These are phyloP conservation scores for Lanistes nyassanus DNA, from an alignment of 1,140 invertebrate genomes.

Conservation along the genomic window DNA sequence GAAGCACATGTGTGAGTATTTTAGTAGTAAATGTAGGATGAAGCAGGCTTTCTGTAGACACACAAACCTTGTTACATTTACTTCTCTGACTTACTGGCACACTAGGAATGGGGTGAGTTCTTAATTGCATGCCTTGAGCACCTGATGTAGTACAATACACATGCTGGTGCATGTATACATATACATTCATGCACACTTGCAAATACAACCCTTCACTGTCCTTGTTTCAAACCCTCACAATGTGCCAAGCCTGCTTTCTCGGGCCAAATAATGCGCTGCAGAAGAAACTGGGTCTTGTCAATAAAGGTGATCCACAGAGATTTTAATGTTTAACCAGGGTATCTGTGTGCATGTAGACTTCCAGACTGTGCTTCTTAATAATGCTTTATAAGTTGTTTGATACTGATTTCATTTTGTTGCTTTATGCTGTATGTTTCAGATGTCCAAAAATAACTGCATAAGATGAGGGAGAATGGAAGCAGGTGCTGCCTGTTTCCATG, in stretches of 20 bases:
- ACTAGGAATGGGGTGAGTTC: neutral
- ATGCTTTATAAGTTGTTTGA: neutral
- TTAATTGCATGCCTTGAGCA: too few species aligned
- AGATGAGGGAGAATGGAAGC: too few species aligned
- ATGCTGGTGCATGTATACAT: conserved; percentile 12
- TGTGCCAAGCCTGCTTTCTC: neutral
- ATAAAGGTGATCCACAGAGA: neutral
- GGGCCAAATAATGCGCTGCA: too few species aligned
- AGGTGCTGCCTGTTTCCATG: too few species aligned
- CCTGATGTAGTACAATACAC: neutral
- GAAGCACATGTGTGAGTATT: neutral
- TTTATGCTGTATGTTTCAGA: too few species aligned
- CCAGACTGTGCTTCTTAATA: neutral
- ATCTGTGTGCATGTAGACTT: neutral
- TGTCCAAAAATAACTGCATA: too few species aligned
- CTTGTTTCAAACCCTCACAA: neutral
- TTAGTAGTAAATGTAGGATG: neutral
- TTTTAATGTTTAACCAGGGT: neutral
- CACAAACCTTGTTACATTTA: conserved; percentile 3
- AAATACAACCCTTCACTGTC: neutral
- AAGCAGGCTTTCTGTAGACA: neutral
- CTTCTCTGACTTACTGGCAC: conserved; percentile 7
- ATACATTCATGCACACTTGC: conserved; percentile 10
- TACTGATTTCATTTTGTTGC: neutral
- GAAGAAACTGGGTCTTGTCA: neutral